Evolutionary conservation across 64 coral and sea anemone species (phyloP), one percentile per base, ranked within the genome.

Genomic region (Astreopora myriophthalma): DNA sequence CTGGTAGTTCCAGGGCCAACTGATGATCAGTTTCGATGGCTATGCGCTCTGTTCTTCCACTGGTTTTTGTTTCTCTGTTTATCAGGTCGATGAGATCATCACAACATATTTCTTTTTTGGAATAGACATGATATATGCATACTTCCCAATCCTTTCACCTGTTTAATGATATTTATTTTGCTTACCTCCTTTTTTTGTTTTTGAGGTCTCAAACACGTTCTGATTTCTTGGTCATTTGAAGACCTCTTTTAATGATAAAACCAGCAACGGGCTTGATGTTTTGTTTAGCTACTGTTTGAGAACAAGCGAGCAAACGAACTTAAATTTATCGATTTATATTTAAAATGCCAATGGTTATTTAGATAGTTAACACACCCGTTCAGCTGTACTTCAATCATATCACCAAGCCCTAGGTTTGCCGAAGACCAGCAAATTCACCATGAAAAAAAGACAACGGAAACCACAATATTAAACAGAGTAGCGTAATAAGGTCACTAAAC

Each of bases 21-120:
- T 94, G 92, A 52, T 89, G 85, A 80, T 84, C 92, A 29, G 92
- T 94, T 74, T 94, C 92, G 70, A 94, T 94, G 48, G 86, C 75
- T 74, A 94, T 89, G 30, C 92, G 75, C 33, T 94, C 86, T 62
- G 77, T 89, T 89, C 76, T 13, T 70, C 73, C 39, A 76, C 73
- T 46, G 73, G 24, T 76, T 40, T 76, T 76, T 48, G 73, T 76
- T 76, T 76, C 73, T 46, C 73, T 76, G 73, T 40, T 46, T 20
- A 76, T 48, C 6, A 76, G 38, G 24, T 26, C 0, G 11, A 76
- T 44, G 23, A 44, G 35, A 74, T 74, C 71, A 34, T 74, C 71
- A 37, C 9, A 37, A 74, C 3, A 37, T 38, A 74, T 38, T 6
- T 74, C 35, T 36, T 74, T 37, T 74, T 31, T 74, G 31, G 35